A percentile compares a stretch with the other conserved stretches of the same genome.
Conservation (phyloP, 2,888 invertebrate species). For the Hirtodrosophila duncani region DNA sequence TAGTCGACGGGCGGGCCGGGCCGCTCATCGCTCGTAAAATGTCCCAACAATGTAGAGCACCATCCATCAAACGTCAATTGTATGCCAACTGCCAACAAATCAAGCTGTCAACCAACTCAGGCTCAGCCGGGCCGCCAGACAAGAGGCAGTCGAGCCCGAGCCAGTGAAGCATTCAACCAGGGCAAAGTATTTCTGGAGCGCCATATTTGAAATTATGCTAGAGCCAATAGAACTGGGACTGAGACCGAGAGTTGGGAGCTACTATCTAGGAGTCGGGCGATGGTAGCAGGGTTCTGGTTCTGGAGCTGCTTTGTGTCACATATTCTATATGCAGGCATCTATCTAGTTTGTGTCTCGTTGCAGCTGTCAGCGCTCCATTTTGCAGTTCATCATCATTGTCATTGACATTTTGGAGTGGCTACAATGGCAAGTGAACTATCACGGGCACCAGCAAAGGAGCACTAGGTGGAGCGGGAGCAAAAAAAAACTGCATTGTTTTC, state of each 20-base stretch:
- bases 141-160: conserved; percentile 26
- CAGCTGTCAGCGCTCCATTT: conserved; percentile 71
- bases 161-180: conserved; percentile 57
- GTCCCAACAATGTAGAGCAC: conserved; percentile 68
- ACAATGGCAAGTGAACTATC: conserved; percentile 57
- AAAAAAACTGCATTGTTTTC: conserved; percentile 58
- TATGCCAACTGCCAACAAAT: conserved; percentile 71
- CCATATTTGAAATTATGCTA: conserved; percentile 70
- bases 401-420: conserved; percentile 69
- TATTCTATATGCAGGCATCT: conserved; percentile 39
- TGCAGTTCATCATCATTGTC: conserved; percentile 73
- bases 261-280: conserved; percentile 17
- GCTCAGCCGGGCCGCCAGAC: conserved; percentile 23
- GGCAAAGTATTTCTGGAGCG: conserved; percentile 65
- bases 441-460: conserved; percentile 5
- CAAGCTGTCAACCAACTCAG: conserved; percentile 62
- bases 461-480: conserved; percentile 11
- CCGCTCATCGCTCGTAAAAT: conserved; percentile 43
- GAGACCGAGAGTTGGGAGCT: conserved; percentile 18
- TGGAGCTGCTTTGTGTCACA: conserved; percentile 34
- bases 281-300: neutral
- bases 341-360: conserved; percentile 62
- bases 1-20: conserved; percentile 3
- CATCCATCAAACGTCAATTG: conserved; percentile 70
- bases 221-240: conserved; percentile 41